Evolutionary conservation across 2,113 vertebrate genomes (phyloP).

Genomic region (Martes martes): DNA sequence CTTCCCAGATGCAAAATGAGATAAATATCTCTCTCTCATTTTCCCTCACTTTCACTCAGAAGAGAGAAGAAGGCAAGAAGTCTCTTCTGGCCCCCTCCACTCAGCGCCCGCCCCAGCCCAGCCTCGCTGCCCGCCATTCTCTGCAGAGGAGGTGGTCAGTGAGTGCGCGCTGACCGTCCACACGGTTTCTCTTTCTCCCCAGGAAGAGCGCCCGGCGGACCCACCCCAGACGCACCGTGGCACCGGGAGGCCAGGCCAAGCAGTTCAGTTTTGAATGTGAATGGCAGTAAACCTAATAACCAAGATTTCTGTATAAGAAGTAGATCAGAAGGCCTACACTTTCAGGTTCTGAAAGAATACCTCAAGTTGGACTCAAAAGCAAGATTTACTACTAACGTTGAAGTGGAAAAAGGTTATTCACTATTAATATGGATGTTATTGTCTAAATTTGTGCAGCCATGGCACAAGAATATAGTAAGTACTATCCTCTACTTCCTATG

Average conservation of each 20-base stretch:
- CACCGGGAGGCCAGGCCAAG: constrained; percentile 33
- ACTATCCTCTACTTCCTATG: background rate
- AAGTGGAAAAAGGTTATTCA: constrained; percentile 10
- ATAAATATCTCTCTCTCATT: no score
- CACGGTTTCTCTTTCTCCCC: constrained; percentile 67
- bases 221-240: constrained; percentile 54
- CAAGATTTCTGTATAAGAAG: no score
- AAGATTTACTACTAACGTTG: background rate
- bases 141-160: constrained; percentile 56
- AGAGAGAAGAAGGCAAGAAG: no score
- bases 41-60: no score
- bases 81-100: background rate
- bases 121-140: constrained; percentile 21
- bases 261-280: background rate
- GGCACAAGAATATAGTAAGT: constrained; percentile 56
- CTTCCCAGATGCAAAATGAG: no score
- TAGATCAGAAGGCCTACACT: no score
- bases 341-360: constrained; percentile 42
- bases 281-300: no score
- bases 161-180: constrained; percentile 54
- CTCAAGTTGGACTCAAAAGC: constrained; percentile 18
- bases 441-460: background rate
- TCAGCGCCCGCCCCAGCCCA: constrained; percentile 12
- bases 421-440: constrained; percentile 12
- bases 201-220: constrained; percentile 67